These are phyloP conservation scores for Fragum sueziense DNA, from an alignment of 2,888 invertebrate genomes.

Conservation along the genomic window DNA sequence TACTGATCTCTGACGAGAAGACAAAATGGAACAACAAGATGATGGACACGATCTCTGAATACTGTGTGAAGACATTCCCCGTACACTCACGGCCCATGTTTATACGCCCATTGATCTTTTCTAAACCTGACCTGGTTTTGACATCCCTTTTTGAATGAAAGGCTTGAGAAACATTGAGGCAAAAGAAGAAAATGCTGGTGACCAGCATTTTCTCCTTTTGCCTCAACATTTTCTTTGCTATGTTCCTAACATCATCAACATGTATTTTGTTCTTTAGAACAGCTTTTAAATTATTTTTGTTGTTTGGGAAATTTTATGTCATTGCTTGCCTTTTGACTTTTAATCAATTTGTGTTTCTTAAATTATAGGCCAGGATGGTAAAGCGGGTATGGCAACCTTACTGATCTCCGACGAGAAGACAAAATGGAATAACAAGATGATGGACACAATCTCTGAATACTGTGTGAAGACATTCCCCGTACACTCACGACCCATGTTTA, in stretches of 20 bases:
- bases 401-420: not conserved
- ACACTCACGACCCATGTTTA: constrained; percentile 70
- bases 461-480: constrained; percentile 67
- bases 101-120: too few species aligned
- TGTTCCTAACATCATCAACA: too few species aligned
- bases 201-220: too few species aligned
- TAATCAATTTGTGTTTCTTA: too few species aligned
- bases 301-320: not conserved
- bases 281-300: not conserved
- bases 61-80: constrained; percentile 67
- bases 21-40: not conserved
- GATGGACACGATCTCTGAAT: constrained; percentile 52
- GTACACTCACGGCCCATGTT: constrained; percentile 70
- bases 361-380: constrained; percentile 67
- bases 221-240: too few species aligned
- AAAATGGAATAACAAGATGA: not conserved
- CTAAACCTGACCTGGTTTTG: too few species aligned
- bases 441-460: constrained; percentile 56
- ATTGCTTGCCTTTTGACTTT: too few species aligned
- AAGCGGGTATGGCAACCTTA: constrained; percentile 77
- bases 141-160: too few species aligned
- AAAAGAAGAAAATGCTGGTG: too few species aligned
- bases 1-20: constrained; percentile 32
- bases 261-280: too few species aligned
- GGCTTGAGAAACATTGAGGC: too few species aligned